These are phyloP conservation scores for Archocentrus centrarchus DNA, from an alignment of 2,113 vertebrate species.

Conservation along the genomic window DNA sequence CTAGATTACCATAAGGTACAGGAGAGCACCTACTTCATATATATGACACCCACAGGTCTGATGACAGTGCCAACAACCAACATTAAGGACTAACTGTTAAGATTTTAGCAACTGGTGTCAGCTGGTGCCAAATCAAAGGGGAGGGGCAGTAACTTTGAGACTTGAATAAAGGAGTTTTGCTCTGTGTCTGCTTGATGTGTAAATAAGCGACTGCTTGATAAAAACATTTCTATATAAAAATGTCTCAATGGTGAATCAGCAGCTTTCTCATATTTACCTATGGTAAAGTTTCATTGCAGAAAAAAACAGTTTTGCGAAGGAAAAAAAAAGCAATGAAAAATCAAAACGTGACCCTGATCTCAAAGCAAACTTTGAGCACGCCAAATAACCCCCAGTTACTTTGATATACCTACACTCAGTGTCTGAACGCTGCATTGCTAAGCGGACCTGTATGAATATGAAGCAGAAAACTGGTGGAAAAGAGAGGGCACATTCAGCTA, in stretches of 20 bases:
- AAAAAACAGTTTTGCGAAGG: background rate
- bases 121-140: background rate
- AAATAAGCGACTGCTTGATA: background rate
- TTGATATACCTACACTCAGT: background rate
- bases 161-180: background rate
- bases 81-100: background rate
- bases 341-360: background rate
- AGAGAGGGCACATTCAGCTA: slow-evolving; percentile 8
- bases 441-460: slow-evolving; percentile 4
- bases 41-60: background rate
- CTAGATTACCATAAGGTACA: background rate
- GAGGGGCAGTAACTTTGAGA: background rate
- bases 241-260: background rate
- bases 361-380: slow-evolving; percentile 11
- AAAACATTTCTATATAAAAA: background rate
- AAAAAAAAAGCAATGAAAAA: background rate
- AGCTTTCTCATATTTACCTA: background rate
- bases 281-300: background rate
- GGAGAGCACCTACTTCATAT: background rate
- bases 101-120: background rate
- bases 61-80: background rate
- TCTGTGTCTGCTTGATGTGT: no score
- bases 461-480: background rate
- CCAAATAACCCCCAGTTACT: background rate
- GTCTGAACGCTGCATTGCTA: background rate